Evolutionary conservation across 2,797 vertebrate genomes (phyloP).

Genomic region (Margarornis squamiger): DNA sequence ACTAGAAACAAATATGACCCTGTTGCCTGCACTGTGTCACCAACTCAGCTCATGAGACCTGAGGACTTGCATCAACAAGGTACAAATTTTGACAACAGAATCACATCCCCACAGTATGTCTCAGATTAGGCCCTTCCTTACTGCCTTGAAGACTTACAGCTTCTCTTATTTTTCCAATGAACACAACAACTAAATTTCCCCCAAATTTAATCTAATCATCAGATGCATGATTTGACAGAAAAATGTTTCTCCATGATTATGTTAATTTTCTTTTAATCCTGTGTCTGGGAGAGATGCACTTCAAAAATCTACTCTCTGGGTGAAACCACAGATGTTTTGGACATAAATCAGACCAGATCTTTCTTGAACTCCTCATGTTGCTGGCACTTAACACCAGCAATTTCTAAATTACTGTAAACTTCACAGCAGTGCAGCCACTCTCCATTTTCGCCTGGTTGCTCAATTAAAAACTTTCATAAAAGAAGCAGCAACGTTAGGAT

Average conservation of each 20-base stretch:
- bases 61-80: not conserved
- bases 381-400: not conserved
- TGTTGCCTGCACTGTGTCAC: not conserved
- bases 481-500: not conserved
- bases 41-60: not conserved
- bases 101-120: not conserved
- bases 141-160: not conserved
- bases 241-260: not conserved
- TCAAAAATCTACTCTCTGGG: not conserved
- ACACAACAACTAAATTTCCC: not conserved
- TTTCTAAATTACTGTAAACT: not conserved
- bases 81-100: not conserved
- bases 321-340: not conserved
- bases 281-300: not conserved
- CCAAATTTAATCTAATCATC: not conserved
- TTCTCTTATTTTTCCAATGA: not conserved
- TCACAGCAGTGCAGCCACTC: not conserved
- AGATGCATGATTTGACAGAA: not conserved
- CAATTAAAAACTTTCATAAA: constrained; percentile 14
- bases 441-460: not conserved
- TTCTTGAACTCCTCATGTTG: not conserved
- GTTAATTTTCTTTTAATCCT: not conserved
- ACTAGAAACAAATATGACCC: not conserved
- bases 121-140: not conserved
- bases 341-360: not conserved